Evolutionary conservation across 2,797 vertebrate genomes (phyloP), one percentile per base, ranked within the genome.

Genomic region (Rhabdomys pumilio): DNA sequence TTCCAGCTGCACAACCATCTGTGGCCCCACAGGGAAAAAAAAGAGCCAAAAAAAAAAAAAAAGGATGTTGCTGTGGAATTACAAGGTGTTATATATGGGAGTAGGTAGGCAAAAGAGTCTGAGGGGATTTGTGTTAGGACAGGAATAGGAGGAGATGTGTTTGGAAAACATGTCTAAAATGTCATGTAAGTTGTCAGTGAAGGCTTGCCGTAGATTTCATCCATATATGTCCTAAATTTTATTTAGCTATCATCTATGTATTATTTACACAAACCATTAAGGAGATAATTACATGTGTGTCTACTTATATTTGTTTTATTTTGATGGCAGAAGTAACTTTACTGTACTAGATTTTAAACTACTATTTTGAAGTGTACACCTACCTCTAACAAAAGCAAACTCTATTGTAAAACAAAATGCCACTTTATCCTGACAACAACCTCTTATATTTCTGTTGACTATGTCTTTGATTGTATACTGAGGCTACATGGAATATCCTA

Each of bases 1-100:
- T 96, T 97, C 95, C 88, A 98, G 92, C 83, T 75, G 81, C 89
- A 98, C 93, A 0, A 83, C 85, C 26, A 89, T 87, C 61, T 97
- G 72, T 63, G 57, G 41, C 4, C 69, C 41, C 38, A 41, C 10
- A 38, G 24, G 55, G 0, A 20, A 47, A 44, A 24, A 41, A 93
- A 15, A 93, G n/a, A 81, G 3, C 47, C 44, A 83, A 72, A 9
- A 9, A 72, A 72, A 38, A 38, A n/a, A 20, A 19, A 19, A 69
- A 69, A 67, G 57, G 57, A 77, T 63, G 67, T n/a, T 1, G 2
- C 22, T 2, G 94, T 17, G 41, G 3, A 26, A 83, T 38, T 26
- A 72, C n/a, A 55, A 38, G 0, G 0, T 1, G 6, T 53, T 6
- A 41, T 26, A 1, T 15, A 4, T 55, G 67, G 22, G 20, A n/a